Conservation (phyloP, 2,797 vertebrate species). For the Gephyroberyx darwinii region DNA sequence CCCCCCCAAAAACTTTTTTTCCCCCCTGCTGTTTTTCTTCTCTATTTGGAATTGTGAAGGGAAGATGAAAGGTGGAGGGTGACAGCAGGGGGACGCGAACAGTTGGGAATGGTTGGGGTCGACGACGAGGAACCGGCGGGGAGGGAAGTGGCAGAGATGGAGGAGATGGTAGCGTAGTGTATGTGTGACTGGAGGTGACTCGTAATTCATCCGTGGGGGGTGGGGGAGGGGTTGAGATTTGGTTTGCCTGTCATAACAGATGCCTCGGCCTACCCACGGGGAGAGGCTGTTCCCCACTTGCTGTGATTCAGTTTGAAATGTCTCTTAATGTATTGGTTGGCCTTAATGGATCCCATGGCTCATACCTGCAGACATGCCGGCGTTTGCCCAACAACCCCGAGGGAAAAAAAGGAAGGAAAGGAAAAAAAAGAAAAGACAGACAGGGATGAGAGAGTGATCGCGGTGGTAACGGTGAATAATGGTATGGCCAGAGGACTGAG, state of each 20-base stretch:
- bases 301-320: constrained; percentile 72
- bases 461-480: constrained; percentile 58
- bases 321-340: constrained; percentile 71
- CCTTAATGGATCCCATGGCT: constrained; percentile 71
- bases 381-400: not conserved
- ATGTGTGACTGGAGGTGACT: constrained; percentile 60
- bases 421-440: constrained; percentile 4
- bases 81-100: constrained; percentile 46
- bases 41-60: constrained; percentile 39
- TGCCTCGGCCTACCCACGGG: constrained; percentile 57
- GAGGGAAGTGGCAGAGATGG: constrained; percentile 54
- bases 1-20: constrained; percentile 33
- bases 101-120: constrained; percentile 25
- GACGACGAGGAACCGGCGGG: constrained; percentile 41
- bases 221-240: constrained; percentile 61
- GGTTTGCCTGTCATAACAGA: constrained; percentile 75
- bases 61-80: constrained; percentile 52
- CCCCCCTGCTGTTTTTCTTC: constrained; percentile 5
- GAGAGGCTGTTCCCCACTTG: constrained; percentile 60
- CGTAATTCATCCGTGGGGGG: constrained; percentile 55
- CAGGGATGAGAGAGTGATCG: constrained; percentile 43
- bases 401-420: not conserved
- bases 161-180: constrained; percentile 15
- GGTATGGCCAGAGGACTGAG: constrained; percentile 48
- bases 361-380: constrained; percentile 62